phyloP scores from a whole-genome alignment of 2,888 invertebrate genomes.

The Myopa tessellatipennis region DNA sequence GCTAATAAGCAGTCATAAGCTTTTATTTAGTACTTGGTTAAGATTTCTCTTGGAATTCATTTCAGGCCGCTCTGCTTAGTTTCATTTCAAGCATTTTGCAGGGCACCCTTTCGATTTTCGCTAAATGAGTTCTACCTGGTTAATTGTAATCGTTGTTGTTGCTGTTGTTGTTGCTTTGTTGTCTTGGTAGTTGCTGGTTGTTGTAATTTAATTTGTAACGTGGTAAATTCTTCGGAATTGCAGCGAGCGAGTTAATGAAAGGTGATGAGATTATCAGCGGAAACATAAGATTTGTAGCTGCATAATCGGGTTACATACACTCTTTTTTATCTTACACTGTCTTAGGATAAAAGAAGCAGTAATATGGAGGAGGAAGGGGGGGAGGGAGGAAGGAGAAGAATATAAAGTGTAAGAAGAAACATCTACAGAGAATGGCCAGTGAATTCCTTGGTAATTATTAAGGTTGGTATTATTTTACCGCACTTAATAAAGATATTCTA shows the following conservation, averaged over 20 bases:
- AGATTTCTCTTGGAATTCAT: slow-evolving; percentile 31
- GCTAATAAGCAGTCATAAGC: slow-evolving; percentile 36
- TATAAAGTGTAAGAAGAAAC: not conserved
- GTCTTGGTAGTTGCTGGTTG: slow-evolving; percentile 18
- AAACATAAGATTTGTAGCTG: slow-evolving; percentile 33
- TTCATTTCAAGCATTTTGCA: not conserved
- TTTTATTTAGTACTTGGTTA: slow-evolving; percentile 34
- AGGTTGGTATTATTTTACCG: not conserved
- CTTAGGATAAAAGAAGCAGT: not conserved
- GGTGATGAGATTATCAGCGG: slow-evolving; percentile 38
- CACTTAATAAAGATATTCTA: not conserved
- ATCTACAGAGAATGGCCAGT: not conserved
- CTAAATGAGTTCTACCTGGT: slow-evolving; percentile 17
- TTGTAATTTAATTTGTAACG: slow-evolving; percentile 36
- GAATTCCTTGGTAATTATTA: not conserved
- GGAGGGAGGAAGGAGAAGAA: not conserved
- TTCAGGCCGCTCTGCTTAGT: not conserved
- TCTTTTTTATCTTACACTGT: too few relatives aligned
- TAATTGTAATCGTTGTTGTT: slow-evolving; percentile 24
- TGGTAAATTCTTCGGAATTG: slow-evolving; percentile 31
- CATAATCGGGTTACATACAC: slow-evolving; percentile 6
- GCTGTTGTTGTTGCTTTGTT: slow-evolving; percentile 24
- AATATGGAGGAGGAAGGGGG: not conserved
- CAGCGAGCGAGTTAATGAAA: slow-evolving; percentile 30
- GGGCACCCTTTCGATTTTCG: slow-evolving; percentile 27